Base-by-base conservation (phyloP, 2,113 vertebrate genomes). In the western clawed frog (Xenopus tropicalis) region DNA sequence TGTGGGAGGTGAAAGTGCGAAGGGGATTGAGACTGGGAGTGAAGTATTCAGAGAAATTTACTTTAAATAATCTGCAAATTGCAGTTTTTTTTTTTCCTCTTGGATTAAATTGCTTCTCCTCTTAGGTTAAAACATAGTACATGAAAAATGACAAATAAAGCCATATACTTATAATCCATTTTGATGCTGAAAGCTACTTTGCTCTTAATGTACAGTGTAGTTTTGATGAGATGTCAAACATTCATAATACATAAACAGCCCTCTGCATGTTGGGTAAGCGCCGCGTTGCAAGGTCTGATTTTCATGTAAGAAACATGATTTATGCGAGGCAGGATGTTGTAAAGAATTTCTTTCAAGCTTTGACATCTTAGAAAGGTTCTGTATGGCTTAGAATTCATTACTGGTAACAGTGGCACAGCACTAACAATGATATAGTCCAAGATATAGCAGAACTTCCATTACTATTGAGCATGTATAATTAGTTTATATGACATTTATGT, bases 61-160 rank as follows among this genome's bases (percentile, higher is more conserved):
- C 63, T 67, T 66, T 58, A 66, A 23, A 51, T 69, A 75, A 29
- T 68, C 57, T 61, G 57, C 19, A 20, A 74, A 59, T 44, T 58
- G 63, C 37, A 59, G 44, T n/a, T 48, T 48, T 48, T 48, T 37
- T 37, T 29, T 14, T 10, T 10, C 13, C 46, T 19, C 52, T 17
- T 20, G 52, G 16, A 54, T 54, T 54, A 66, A 57, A 57, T 61
- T 67, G 37, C 20, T 48, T 63, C 52, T 54, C 52, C 52, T 54
- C 52, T 54, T 43, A 20, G 37, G 29, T 37, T 66, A 48, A 66
- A 66, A 46, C 42, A 23, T 5, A 22, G 42, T 66, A 21, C 12
- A 66, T 16, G 16, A 10, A 37, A 65, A 37, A 65, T 65, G 62
- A 63, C 61, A 63, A 63, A 63, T 25, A 37, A 54, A 54, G 52